Evolutionary conservation across 2,797 vertebrate species (phyloP).

Genomic region (Liasis olivaceus): DNA sequence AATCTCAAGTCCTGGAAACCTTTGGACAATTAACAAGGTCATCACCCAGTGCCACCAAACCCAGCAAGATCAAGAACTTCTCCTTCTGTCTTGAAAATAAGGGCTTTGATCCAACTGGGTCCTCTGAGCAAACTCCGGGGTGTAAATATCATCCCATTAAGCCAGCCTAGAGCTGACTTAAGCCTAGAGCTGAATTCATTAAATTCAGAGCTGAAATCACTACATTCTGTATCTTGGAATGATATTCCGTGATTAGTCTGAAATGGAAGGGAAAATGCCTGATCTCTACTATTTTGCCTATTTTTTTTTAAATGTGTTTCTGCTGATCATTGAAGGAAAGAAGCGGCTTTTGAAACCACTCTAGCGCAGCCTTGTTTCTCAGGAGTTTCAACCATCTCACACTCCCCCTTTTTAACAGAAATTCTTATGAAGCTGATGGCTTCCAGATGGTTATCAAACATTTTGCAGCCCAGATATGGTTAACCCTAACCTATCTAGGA

Average conservation of each 20-base stretch:
- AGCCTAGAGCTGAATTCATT: neutral
- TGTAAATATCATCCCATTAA: neutral
- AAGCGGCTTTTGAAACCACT: too few relatives aligned
- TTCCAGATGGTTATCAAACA: neutral
- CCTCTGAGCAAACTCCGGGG: neutral
- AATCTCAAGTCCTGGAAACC: slow-evolving; percentile 9
- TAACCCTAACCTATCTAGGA: too few relatives aligned
- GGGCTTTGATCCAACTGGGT: neutral
- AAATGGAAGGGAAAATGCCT: neutral
- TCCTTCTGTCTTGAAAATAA: neutral
- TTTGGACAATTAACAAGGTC: slow-evolving; percentile 31
- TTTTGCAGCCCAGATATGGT: too few relatives aligned
- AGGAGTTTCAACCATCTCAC: neutral
- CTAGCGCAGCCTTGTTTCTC: too few relatives aligned
- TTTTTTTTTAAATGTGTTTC: neutral
- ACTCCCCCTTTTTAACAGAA: too few relatives aligned
- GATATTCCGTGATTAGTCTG: neutral
- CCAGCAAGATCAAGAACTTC: neutral
- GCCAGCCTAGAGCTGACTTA: neutral
- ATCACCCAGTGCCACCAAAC: neutral
- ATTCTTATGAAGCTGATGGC: neutral
- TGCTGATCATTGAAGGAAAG: neutral
- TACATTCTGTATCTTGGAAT: neutral
- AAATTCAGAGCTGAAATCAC: neutral
- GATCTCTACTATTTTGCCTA: neutral